Conservation (phyloP, 2,113 vertebrate species). For the Pseudois nayaur region DNA sequence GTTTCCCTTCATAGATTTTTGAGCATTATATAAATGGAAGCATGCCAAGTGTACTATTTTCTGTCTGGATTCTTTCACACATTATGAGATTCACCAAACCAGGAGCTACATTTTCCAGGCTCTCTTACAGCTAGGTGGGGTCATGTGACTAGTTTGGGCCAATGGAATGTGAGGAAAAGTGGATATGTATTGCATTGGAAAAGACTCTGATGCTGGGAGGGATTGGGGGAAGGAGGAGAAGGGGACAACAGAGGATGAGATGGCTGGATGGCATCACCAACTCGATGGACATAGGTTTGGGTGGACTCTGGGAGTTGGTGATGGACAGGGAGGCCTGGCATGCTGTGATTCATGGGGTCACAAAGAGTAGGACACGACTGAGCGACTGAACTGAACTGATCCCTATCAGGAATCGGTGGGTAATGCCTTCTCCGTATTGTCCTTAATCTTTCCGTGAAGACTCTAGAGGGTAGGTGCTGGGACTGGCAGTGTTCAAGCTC, state of each 20-base stretch:
- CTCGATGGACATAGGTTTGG: no score
- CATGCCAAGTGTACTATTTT: not conserved
- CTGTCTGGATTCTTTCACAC: not conserved
- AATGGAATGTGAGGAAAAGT: not conserved
- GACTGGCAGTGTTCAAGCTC: not conserved
- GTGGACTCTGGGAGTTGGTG: no score
- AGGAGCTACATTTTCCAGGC: not conserved
- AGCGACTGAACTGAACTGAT: no score
- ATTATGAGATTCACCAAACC: not conserved
- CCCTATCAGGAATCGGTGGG: not conserved
- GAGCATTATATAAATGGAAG: not conserved
- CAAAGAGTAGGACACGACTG: no score
- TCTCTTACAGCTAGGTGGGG: not conserved
- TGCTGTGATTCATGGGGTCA: rapidly evolving
- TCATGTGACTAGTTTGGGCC: not conserved
- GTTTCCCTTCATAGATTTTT: not conserved
- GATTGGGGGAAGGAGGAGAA: no score
- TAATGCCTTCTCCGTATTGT: not conserved
- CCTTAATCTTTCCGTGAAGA: not conserved
- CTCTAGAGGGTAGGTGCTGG: not conserved
- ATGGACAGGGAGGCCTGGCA: no score
- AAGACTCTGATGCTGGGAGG: no score
- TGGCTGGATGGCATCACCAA: no score
- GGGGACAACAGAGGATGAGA: no score
- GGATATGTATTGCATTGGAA: not conserved